Base-by-base conservation (phyloP, 2,888 invertebrate species). In the Pomacea canaliculata region DNA sequence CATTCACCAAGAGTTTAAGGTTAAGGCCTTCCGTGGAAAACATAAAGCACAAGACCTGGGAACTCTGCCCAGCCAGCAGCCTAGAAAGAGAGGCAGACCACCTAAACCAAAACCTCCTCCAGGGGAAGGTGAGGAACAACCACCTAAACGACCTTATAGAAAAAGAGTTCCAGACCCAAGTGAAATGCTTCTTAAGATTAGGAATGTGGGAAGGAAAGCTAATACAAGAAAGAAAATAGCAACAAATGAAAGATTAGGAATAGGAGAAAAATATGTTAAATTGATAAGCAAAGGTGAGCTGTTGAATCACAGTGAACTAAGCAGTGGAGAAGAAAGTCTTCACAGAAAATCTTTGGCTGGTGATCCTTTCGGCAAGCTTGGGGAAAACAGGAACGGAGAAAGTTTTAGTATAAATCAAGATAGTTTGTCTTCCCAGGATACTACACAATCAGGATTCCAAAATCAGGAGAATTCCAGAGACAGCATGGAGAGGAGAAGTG, bases 151-250 rank as follows among this genome's bases (percentile, higher is more conserved):
- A 27, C 74, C 74, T 5, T 74, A 74, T 51, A 74, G 74, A 18
- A 74, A 74, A 59, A 49, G 63, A 23, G n/a, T 74, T 16, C 74
- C 74, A 48, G 74, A 74, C 63, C 69, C 74, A 48, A 74, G 74
- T 46, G 74, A 74, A 27, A 59, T 74, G 60, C 69, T 74, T 12
- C 69, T 74, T 23, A 74, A 74, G 19, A 67, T 74, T 51, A 68
- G 74, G 2, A 74, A 74, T 63, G 74, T 74, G n/a, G 74, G 74
- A 51, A 74, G 74, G 49, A 74, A 74, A 74, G 68, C 74, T n/a
- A 74, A 74, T 67, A 74, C 74, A 60, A 68, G 74, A 49, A 74
- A 62, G 46, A 68, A 62, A 37, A 23, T 74, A 59, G 9, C 23
- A 10, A 23, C 46, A 10, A 56, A 48, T 69, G 69, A 74, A 8